Evolutionary conservation across 1,140 invertebrate genomes (phyloP).

Genomic region (Drosophila mayri): DNA sequence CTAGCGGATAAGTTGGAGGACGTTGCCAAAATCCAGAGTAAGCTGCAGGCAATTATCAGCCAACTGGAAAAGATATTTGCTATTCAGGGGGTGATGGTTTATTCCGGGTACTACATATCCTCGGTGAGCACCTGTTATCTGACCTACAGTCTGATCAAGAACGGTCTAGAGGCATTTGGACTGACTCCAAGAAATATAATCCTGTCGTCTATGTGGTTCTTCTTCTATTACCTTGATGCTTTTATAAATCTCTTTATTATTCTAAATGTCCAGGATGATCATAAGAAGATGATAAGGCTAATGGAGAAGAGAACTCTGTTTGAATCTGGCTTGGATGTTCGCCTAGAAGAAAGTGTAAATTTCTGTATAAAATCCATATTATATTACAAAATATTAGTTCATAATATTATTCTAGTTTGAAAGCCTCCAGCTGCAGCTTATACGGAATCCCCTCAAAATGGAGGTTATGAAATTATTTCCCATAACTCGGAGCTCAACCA

Average conservation of each 20-base stretch:
- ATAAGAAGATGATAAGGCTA: not conserved
- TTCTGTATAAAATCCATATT: not conserved
- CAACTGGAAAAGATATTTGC: not conserved
- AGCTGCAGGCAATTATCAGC: not conserved
- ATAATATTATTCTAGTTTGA: slow-evolving; percentile 16
- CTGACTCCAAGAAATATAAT: not conserved
- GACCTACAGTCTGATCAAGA: not conserved
- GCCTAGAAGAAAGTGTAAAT: slow-evolving; percentile 28
- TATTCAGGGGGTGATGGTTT: slow-evolving; percentile 14
- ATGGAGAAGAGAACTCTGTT: slow-evolving; percentile 21
- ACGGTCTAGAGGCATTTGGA: not conserved
- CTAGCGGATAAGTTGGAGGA: slow-evolving; percentile 27
- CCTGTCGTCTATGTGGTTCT: not conserved
- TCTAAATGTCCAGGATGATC: slow-evolving; percentile 12
- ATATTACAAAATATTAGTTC: not conserved
- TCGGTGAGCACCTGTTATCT: slow-evolving; percentile 4
- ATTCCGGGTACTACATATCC: slow-evolving; percentile 7
- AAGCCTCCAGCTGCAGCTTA: slow-evolving; percentile 28
- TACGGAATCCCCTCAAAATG: slow-evolving; percentile 19
- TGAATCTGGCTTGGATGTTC: slow-evolving; percentile 14
- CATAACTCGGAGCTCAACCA: not conserved
- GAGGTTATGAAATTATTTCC: slow-evolving; percentile 16
- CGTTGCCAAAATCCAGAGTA: not conserved
- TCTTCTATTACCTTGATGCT: slow-evolving; percentile 14
- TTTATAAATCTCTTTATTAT: not conserved